These are phyloP conservation scores for Gastrophysa polygoni DNA, from an alignment of 2,888 invertebrate species.

Conservation along the genomic window DNA sequence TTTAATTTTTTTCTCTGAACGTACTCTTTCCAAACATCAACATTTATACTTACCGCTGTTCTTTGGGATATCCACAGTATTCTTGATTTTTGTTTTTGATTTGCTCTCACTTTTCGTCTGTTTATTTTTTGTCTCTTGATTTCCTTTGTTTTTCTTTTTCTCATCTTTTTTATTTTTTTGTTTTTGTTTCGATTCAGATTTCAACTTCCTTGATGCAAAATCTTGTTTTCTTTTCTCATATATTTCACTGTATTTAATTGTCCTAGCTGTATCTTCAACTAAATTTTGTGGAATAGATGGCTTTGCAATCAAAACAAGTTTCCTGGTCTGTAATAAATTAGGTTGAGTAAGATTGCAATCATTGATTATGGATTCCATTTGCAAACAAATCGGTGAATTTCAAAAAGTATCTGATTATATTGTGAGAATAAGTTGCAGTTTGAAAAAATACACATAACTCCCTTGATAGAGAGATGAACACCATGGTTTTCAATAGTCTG, in stretches of 20 bases:
- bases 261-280: slow-evolving; percentile 33
- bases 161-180: slow-evolving; percentile 17
- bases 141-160: slow-evolving; percentile 20
- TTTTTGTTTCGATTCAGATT: slow-evolving; percentile 17
- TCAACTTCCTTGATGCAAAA: slow-evolving; percentile 19
- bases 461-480: no score
- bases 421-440: no score
- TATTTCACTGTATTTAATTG: slow-evolving; percentile 38
- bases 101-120: slow-evolving; percentile 7
- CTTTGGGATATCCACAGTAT: neutral
- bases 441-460: no score
- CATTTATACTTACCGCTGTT: neutral
- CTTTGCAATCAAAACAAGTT: slow-evolving; percentile 34
- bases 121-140: slow-evolving; percentile 11
- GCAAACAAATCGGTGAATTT: no score
- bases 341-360: no score
- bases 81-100: slow-evolving; percentile 11
- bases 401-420: no score
- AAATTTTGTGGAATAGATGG: slow-evolving; percentile 36
- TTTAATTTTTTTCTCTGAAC: no score
- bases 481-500: no score
- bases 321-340: slow-evolving; percentile 24
- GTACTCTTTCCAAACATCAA: neutral
- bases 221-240: slow-evolving; percentile 34
- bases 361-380: no score